phyloP scores from a whole-genome alignment of 2,797 vertebrate genomes.

The Sebastes diaconus region DNA sequence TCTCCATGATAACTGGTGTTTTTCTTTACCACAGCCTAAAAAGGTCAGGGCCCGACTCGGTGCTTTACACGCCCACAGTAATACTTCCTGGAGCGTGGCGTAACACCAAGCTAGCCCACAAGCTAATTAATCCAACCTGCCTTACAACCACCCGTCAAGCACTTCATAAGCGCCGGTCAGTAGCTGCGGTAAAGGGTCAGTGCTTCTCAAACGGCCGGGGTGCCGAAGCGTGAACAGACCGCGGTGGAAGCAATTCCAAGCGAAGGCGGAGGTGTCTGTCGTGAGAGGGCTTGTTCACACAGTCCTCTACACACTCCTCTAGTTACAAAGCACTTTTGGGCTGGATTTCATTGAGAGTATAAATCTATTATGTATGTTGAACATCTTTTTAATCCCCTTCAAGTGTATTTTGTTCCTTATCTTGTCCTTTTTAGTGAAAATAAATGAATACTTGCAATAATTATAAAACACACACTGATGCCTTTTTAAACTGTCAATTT shows the following conservation, averaged over 20 bases:
- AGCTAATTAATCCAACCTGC: constrained; percentile 78
- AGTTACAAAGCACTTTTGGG: background rate
- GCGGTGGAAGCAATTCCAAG: constrained; percentile 47
- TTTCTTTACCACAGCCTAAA: constrained; percentile 52
- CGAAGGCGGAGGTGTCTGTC: constrained; percentile 34
- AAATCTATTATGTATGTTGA: background rate
- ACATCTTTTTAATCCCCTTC: background rate
- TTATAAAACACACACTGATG: background rate
- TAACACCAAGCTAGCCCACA: constrained; percentile 56
- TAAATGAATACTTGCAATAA: background rate
- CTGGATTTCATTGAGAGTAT: background rate
- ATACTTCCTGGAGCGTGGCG: constrained; percentile 51
- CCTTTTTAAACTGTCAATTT: background rate
- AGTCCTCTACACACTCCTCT: background rate
- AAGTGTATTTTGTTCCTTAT: background rate
- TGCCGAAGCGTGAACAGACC: constrained; percentile 63
- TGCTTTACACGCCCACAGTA: constrained; percentile 58
- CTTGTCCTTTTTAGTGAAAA: background rate
- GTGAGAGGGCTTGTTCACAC: constrained; percentile 1
- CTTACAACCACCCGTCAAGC: constrained; percentile 67
- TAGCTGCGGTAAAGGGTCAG: constrained; percentile 71
- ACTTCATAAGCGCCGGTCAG: constrained; percentile 71
- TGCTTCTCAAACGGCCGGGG: constrained; percentile 59
- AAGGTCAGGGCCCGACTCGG: constrained; percentile 60
- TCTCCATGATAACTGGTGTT: constrained; percentile 51